Evolutionary conservation across 2,797 vertebrate species (phyloP).

Genomic region (Protonibea diacanthus): DNA sequence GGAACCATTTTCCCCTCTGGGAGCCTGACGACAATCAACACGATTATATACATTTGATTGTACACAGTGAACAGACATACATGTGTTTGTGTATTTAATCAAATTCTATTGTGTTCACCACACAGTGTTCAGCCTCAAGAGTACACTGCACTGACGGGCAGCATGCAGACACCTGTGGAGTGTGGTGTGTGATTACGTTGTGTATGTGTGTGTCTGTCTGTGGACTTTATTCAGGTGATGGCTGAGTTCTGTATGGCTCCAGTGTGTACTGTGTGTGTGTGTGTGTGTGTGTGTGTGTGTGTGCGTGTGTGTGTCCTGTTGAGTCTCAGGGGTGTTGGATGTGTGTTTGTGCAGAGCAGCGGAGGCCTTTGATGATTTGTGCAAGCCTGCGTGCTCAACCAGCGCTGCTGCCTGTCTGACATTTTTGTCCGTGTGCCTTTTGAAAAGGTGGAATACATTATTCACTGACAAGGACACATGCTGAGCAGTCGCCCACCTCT

Average conservation of each 20-base stretch:
- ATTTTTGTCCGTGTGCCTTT: conserved; percentile 57
- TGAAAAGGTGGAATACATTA: conserved; percentile 73
- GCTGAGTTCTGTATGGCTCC: conserved; percentile 14
- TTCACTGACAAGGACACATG: conserved; percentile 70
- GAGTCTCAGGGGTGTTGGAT: conserved; percentile 45
- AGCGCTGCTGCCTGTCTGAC: conserved; percentile 52
- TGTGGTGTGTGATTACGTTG: conserved; percentile 26
- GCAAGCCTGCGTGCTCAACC: conserved; percentile 30
- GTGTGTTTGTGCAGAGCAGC: conserved; percentile 31
- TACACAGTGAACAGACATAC: conserved; percentile 15
- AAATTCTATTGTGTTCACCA: conserved; percentile 22
- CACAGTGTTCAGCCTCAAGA: conserved; percentile 1
- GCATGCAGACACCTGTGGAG: conserved; percentile 61
- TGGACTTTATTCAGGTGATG: conserved; percentile 50
- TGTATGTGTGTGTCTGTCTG: conserved; percentile 5
- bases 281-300: conserved; percentile 46
- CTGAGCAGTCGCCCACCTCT: conserved; percentile 65
- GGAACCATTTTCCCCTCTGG: conserved; percentile 31
- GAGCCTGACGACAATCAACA: conserved; percentile 40
- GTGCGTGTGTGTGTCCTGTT: conserved; percentile 39
- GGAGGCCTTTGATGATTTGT: conserved; percentile 50
- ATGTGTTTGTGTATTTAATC: conserved; percentile 27
- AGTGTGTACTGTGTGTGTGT: conserved; percentile 30
- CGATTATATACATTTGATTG: conserved; percentile 41
- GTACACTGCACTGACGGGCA: conserved; percentile 17